These are phyloP conservation scores for Atherinosoma microstoma DNA, from an alignment of 2,797 vertebrate species.

Conservation along the genomic window DNA sequence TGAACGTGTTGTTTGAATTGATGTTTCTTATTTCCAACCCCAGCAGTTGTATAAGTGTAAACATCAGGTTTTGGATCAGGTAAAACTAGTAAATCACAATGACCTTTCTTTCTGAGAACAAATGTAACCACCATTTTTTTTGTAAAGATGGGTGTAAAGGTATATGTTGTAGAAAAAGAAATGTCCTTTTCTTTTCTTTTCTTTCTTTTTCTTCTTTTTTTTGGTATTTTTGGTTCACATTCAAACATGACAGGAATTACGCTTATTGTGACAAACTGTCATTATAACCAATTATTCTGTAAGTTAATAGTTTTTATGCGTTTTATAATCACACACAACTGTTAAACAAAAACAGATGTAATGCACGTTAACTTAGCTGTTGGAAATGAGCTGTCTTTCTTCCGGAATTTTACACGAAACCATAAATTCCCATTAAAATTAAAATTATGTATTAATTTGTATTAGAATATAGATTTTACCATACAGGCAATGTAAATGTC, in stretches of 20 bases:
- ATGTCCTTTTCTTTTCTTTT: no score
- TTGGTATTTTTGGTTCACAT: neutral
- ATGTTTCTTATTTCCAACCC: slow-evolving; percentile 1
- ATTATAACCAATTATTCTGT: neutral
- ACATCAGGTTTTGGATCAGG: neutral
- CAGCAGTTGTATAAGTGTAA: neutral
- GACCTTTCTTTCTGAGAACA: slow-evolving; percentile 8
- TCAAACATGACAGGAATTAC: neutral
- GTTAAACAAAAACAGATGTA: neutral
- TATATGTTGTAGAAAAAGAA: neutral
- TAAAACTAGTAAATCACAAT: slow-evolving; percentile 5
- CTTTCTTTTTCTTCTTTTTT: neutral
- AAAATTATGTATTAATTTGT: neutral
- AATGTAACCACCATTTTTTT: neutral
- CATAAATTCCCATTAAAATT: neutral
- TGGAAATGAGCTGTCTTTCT: neutral
- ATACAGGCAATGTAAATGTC: no score
- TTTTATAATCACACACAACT: neutral
- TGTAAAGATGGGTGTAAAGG: neutral
- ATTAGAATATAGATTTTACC: no score
- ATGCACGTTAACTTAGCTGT: neutral
- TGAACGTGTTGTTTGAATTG: neutral
- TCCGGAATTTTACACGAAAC: neutral
- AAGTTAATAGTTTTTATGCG: slow-evolving; percentile 3
- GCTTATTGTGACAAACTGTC: neutral